Evolutionary conservation across 2,888 invertebrate species (phyloP).

Genomic region (Heliconius charithonia): DNA sequence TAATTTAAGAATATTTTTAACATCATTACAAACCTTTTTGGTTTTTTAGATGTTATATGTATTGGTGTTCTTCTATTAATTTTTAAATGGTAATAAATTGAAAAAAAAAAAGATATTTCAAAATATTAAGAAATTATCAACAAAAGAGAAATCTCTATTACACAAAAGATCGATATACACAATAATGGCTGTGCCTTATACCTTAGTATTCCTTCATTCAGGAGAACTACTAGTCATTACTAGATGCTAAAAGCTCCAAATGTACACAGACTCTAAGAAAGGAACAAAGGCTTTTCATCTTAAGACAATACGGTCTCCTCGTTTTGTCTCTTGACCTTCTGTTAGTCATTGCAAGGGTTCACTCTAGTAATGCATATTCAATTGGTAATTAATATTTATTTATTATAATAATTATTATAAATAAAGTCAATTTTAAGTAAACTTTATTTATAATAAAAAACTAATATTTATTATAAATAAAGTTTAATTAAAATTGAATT

Average conservation of each 20-base stretch:
- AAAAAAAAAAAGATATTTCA: too few species aligned
- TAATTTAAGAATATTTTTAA: too few species aligned
- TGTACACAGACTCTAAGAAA: slow-evolving; percentile 26
- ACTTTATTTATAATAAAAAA: too few species aligned
- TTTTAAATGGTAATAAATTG: too few species aligned
- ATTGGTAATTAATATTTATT: background rate
- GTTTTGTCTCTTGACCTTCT: slow-evolving; percentile 25
- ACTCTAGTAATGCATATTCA: slow-evolving; percentile 10
- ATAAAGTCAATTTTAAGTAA: too few species aligned
- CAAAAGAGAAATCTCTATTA: background rate
- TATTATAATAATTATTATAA: too few species aligned
- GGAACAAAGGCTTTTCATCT: slow-evolving; percentile 19
- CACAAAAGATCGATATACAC: background rate
- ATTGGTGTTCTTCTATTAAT: too few species aligned
- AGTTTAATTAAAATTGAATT: background rate
- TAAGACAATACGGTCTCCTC: slow-evolving; percentile 19
- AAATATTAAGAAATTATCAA: background rate
- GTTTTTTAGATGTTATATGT: too few species aligned
- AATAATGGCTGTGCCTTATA: slow-evolving; percentile 4
- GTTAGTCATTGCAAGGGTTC: background rate
- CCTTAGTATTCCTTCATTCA: slow-evolving; percentile 9
- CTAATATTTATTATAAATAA: too few species aligned
- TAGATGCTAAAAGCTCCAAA: slow-evolving; percentile 24
- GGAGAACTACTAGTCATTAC: slow-evolving; percentile 2
- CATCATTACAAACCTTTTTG: too few species aligned